Percentiles rank a stretch among this genome's conserved stretches.
Evolutionary conservation across 92 coral and sea anemone species (phyloP).

Genomic region (Porites evermanni): DNA sequence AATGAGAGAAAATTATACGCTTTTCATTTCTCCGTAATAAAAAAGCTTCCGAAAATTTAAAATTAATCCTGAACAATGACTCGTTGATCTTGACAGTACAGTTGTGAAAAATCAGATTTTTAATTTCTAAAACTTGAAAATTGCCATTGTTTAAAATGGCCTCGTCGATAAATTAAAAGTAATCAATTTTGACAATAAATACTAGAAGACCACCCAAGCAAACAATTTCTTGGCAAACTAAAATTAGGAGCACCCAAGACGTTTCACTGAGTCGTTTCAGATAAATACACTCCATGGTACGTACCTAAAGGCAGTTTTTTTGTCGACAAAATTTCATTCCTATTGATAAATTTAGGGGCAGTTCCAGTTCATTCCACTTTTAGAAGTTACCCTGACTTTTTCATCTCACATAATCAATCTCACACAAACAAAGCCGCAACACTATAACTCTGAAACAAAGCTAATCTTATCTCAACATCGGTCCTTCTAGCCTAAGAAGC

Average conservation of each 20-base stretch:
- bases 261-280: too few species aligned
- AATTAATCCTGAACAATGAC: background rate
- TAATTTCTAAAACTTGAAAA: background rate
- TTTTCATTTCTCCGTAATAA: too few species aligned
- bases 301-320: too few species aligned
- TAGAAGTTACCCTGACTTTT: background rate
- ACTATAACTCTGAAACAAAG: background rate
- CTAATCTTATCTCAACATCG: background rate
- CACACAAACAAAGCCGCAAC: background rate
- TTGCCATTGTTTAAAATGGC: background rate
- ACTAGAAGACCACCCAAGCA: background rate
- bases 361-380: background rate
- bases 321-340: background rate
- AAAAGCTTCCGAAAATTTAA: too few species aligned
- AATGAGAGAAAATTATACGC: too few species aligned
- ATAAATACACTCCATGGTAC: too few species aligned
- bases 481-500: too few species aligned
- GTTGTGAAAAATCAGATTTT: background rate
- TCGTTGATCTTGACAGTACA: background rate
- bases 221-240: background rate
- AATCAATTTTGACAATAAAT: background rate
- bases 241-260: too few species aligned
- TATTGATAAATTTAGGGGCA: background rate
- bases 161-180: background rate
- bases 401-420: background rate